Evolutionary conservation across 2,113 vertebrate species (phyloP), one percentile per base, ranked within the genome.

Genomic region (Halcyon senegalensis): DNA sequence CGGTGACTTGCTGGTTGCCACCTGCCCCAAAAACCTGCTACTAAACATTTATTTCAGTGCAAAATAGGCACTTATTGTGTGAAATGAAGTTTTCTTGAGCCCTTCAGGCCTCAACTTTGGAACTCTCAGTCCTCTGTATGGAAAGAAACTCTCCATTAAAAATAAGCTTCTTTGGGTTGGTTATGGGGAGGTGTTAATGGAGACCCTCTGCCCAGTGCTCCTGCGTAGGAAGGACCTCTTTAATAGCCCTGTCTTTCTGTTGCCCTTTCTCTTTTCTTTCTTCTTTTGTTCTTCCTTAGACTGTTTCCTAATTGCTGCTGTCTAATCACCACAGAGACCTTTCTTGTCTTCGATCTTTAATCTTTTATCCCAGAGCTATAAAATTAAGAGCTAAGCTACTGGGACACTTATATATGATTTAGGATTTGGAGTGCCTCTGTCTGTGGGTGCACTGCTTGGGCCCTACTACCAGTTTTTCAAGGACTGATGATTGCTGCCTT

Each of bases 181-280:
- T 96, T 59, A n/a, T 62, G 84, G 82, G 64, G 63, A 84, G 59
- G 39, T 91, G 73, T 88, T 84, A 67, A 66, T 28, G 35, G 25
- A 90, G n/a, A 88, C 79, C 87, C 79, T 93, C 82, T 96, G 97
- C 97, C 97, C 96, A 95, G 58, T 64, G 97, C 91, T 95, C 97
- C 98, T 97, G 97, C 93, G 30, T 87, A 78, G 89, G 88, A 95
- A 79, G 85, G 82, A 81, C 86, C 44, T 94, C 83, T 97, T 70
- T 94, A 90, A 94, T 63, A 84, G 76, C 94, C 66, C 85, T 97
- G 89, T 91, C 90, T 93, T 98, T 96, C 96, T 97, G 44, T 43
- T 90, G 79, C 80, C 56, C 62, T 94, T 76, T 90, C 84, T 89
- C 64, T 95, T n/a, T 33, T 80, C 69, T 84, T 92, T 59, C 53